Percentiles rank a stretch among this genome's conserved stretches.
Evolutionary conservation across 1,140 invertebrate genomes (phyloP).

Genomic region (Drosophila mayri): DNA sequence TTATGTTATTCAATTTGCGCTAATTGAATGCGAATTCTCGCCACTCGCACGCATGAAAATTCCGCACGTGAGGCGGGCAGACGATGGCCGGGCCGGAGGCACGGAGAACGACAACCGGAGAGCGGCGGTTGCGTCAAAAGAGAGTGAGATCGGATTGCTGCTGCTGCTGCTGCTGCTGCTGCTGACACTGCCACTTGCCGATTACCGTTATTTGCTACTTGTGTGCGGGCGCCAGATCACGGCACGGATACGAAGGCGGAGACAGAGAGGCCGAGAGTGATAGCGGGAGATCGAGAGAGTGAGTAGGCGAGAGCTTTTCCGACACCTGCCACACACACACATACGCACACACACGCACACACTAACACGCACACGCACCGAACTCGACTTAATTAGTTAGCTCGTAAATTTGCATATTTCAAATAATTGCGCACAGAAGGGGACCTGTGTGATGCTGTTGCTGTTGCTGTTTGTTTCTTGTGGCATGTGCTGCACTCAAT

Average conservation of each 20-base stretch:
- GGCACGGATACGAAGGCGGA: not conserved
- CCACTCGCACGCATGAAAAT: slow-evolving; percentile 25
- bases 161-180: not conserved
- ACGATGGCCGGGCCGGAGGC: slow-evolving; percentile 9
- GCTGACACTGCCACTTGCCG: not conserved
- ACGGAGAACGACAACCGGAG: slow-evolving; percentile 2
- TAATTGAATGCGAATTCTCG: slow-evolving; percentile 74
- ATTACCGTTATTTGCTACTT: slow-evolving; percentile 31
- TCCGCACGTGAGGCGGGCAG: slow-evolving; percentile 9
- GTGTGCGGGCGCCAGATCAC: slow-evolving; percentile 37
- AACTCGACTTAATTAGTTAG: slow-evolving; percentile 79
- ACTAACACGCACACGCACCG: slow-evolving; percentile 22
- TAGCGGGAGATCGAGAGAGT: slow-evolving; percentile 19
- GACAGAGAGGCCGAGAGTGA: not conserved
- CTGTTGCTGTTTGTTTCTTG: slow-evolving; percentile 47
- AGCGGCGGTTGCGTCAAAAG: slow-evolving; percentile 13
- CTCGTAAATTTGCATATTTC: slow-evolving; percentile 82
- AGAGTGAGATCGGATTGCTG: slow-evolving; percentile 22
- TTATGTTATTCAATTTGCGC: slow-evolving; percentile 52
- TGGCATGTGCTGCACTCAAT: slow-evolving; percentile 48
- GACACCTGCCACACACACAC: slow-evolving; percentile 69
- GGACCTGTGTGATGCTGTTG: slow-evolving; percentile 24
- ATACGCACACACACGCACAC: slow-evolving; percentile 24
- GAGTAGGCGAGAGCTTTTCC: slow-evolving; percentile 25
- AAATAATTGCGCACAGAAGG: slow-evolving; percentile 63